Conservation (phyloP, 2,113 vertebrate genomes). For the Vombatus ursinus region DNA sequence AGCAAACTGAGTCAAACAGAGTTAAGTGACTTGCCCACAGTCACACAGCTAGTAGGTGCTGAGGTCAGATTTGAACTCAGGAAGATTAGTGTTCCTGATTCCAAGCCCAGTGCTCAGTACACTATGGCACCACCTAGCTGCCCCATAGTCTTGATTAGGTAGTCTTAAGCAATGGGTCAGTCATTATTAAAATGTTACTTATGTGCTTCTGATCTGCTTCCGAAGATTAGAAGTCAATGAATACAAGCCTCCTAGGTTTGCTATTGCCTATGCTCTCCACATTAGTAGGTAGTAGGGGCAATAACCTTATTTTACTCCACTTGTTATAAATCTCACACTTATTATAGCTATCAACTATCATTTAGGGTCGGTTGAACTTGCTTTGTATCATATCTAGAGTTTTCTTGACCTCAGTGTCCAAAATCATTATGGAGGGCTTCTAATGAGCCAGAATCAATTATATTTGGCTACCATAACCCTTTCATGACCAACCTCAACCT, state of each 20-base stretch:
- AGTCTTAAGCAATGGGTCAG: neutral
- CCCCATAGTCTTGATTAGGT: neutral
- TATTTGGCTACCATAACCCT: too few relatives aligned
- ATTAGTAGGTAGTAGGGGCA: neutral
- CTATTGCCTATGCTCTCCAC: neutral
- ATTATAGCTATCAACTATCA: neutral
- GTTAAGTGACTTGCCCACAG: too few relatives aligned
- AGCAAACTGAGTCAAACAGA: too few relatives aligned
- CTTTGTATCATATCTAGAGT: neutral
- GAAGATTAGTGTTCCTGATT: too few relatives aligned
- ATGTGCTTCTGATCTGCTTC: neutral
- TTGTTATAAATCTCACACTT: neutral
- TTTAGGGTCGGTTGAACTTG: neutral
- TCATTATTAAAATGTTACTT: neutral
- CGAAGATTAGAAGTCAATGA: neutral
- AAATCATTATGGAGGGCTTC: too few relatives aligned
- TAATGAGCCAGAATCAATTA: too few relatives aligned
- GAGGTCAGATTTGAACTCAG: too few relatives aligned
- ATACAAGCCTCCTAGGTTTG: neutral
- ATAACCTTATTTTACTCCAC: neutral
- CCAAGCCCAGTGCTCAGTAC: too few relatives aligned
- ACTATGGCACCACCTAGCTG: too few relatives aligned
- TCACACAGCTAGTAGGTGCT: too few relatives aligned
- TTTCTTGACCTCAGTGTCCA: too few relatives aligned
- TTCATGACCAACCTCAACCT: too few relatives aligned